phyloP scores from a whole-genome alignment of 2,113 vertebrate species.

The Parus major region DNA sequence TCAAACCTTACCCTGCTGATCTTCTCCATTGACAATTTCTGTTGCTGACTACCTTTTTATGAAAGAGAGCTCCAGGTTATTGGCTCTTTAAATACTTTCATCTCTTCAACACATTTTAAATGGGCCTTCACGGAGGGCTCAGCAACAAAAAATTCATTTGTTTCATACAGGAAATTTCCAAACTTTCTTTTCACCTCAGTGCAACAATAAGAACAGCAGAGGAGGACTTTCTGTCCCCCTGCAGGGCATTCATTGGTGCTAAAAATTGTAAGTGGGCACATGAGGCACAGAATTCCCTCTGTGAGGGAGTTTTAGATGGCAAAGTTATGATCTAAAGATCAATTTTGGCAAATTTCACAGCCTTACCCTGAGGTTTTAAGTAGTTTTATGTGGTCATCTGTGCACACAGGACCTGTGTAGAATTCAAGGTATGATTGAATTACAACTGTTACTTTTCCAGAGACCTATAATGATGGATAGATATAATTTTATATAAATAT shows the following conservation, averaged over 20 bases:
- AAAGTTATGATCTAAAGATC: neutral
- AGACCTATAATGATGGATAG: conserved; percentile 74
- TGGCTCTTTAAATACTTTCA: neutral
- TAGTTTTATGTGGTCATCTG: neutral
- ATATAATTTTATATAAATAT: conserved; percentile 43
- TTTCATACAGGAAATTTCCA: neutral
- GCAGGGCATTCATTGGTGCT: neutral
- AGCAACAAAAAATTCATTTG: neutral
- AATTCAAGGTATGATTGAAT: conserved; percentile 75
- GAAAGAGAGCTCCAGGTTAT: neutral
- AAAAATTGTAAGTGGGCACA: neutral
- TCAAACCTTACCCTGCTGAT: neutral
- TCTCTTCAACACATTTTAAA: neutral
- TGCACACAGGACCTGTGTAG: neutral
- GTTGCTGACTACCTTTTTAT: neutral
- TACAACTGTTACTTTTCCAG: conserved; percentile 32
- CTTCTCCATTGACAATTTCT: neutral
- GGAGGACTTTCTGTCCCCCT: neutral
- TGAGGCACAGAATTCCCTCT: neutral
- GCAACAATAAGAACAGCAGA: neutral
- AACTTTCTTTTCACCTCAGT: neutral
- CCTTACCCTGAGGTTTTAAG: neutral
- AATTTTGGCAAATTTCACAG: neutral
- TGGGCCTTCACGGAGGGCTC: neutral
- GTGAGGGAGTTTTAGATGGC: neutral